These are phyloP conservation scores for Synaphobranchus kaupii DNA, from an alignment of 2,797 vertebrate genomes.

Conservation along the genomic window DNA sequence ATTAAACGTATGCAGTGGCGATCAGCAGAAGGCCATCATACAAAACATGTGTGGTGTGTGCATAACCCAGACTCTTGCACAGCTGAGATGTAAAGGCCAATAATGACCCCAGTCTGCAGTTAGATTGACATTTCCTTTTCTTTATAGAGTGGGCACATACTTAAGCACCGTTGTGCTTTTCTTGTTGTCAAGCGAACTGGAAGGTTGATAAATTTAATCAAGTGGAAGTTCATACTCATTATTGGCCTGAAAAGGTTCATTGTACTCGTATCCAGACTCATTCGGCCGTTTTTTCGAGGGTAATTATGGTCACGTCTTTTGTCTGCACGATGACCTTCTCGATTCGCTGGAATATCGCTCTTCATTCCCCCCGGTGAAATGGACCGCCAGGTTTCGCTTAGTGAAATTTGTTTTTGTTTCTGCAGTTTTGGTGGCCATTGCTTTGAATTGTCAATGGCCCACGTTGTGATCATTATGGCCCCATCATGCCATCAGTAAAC, in stretches of 20 bases:
- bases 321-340: neutral
- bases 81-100: neutral
- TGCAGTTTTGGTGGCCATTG: neutral
- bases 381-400: neutral
- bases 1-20: neutral
- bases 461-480: neutral
- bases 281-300: neutral
- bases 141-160: neutral
- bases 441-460: neutral
- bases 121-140: slow-evolving; percentile 6
- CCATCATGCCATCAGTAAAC: neutral
- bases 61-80: neutral
- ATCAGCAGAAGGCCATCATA: neutral
- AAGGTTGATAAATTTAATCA: neutral
- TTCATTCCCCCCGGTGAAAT: neutral
- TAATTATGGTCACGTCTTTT: neutral
- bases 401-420: neutral
- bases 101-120: slow-evolving; percentile 3
- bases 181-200: no score
- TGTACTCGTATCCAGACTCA: neutral
- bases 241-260: slow-evolving; percentile 2
- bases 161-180: neutral
- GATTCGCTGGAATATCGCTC: neutral
- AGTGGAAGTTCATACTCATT: slow-evolving; percentile 11
- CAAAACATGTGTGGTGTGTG: neutral